Base-by-base conservation (phyloP, 2,797 vertebrate species). In the Schizothorax lantsangensis region DNA sequence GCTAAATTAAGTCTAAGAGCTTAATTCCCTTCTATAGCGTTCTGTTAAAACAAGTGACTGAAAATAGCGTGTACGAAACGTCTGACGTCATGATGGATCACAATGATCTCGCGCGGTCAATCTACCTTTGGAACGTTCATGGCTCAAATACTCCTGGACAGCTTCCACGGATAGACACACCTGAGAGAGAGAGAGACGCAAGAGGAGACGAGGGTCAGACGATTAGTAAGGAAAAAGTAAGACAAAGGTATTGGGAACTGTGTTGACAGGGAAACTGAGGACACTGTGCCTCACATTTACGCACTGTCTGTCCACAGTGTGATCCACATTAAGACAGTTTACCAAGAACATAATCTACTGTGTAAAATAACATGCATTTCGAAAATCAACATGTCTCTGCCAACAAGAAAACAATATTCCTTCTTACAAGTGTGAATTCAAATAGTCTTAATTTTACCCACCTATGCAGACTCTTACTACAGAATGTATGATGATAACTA, bases 111-210 rank as follows among this genome's bases (percentile, higher is more conserved):
- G 23, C 33, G 45, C 78, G 72, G 75, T 52, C 73, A 64, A 23
- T 73, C 81, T 82, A 91, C 88, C 90, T 90, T 85, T 74, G 81
- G 62, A 71, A 10, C 36, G 23, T 66, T 83, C 82, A 88, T 87
- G 74, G 57, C 69, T 69, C 38, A 72, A 59, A 75, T 85, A 30
- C 66, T 85, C 57, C 75, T 47, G 47, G 86, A 47, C 26, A 19
- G 71, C 4, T 69, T 69, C 47, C 84, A 84, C 54, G 79, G 38
- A 77, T n/a, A 23, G 64, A 78, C 83, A 66, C 59, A 36, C 19
- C 74, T 71, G 30, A 52, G 23, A 33, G 59, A 33, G 30, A 87
- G 30, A 21, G 57, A 38, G n/a, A 12, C 45, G 45, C 12, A 12
- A 33, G 40, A 33, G 12, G n/a, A 15, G 23, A 45, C 47, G 9